Evolutionary conservation across 2,113 vertebrate species (phyloP), one percentile per base, ranked within the genome.

Genomic region (Mesitornis unicolor): DNA sequence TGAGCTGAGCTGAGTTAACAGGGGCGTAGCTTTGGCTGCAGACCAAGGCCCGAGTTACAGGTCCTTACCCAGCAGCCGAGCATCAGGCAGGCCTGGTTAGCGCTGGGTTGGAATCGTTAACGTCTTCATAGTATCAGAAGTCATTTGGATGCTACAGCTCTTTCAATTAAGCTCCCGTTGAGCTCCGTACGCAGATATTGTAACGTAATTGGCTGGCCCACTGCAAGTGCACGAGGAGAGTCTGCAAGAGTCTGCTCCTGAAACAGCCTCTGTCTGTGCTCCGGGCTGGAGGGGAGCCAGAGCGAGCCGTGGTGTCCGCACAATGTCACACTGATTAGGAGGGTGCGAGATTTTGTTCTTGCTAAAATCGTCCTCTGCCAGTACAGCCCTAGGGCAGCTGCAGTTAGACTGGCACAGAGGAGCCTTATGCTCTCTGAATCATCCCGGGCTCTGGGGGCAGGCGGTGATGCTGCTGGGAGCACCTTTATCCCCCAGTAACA

Each of bases 81-180:
- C 84, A 20, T 67, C 65, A 79, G 74, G 3, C 84, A 10, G 84
- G 73, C 56, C 91, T 73, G 87, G 35, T 87, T 78, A 40, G 69
- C 9, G 3, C 80, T 13, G 86, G 45, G 40, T 42, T 35, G 73
- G 80, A 83, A 36, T 74, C 19, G 4, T 89, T 84, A 70, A 93
- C 1, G 6, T 88, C 90, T 93, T 93, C 75, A 26, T 63, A 51
- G 54, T 26, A 88, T 94, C 91, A 89, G 76, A 83, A 84, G 84
- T 84, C 56, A 84, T 89, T 96, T 94, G 70, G 95, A 92, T 91
- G 57, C 87, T 75, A 2, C 59, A 45, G 80, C 84, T 87, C 92
- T 90, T 54, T 95, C 81, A 92, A 3, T 95, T 87, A 96, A 85
- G 93, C 68, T 85, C 87, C 86, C 6, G 69, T 38, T 50, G 84